Evolutionary conservation across 1,140 invertebrate species (phyloP), one percentile per base, ranked within the genome.

Genomic region (Brachionus plicatilis): DNA sequence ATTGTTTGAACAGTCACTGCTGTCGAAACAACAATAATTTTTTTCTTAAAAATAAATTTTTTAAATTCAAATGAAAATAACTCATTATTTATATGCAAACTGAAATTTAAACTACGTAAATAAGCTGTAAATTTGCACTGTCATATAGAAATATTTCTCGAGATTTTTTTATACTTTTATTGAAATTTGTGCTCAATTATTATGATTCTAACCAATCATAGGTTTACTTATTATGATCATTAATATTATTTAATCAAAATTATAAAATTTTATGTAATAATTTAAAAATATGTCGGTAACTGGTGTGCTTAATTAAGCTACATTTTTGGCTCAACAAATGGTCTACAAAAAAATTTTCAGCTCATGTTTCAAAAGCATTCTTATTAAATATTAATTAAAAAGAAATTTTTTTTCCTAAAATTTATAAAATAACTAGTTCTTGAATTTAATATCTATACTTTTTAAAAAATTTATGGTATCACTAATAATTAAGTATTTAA

Each of bases 1-100:
- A 27, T 82, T 60, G 79, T 82, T 82, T 82, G 79, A 65, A 82
- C 79, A 82, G 79, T 20, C 79, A 65, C 79, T 82, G 79, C 79
- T 60, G 79, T 65, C 65, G 79, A 60, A 82, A 82, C 72, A 72
- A 76, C 24, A 50, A 17, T 37, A 50, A 50, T 27, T 27, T 76
- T 76, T 27, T 50, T 76, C 24, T 76, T 47, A 47, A 47, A 50
- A 76, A 76, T 50, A 76, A 76, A 47, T 75, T 75, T 68, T 33
- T n/a, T 2, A 41, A 41, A 33, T 68, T 29, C 6, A 43, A 72
- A 72, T 43, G 20, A 47, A 43, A 72, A 43, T 72, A 43, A 9
- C 33, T 20, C 68, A 41, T 17, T 72, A 45, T 72, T 72, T 72
- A 72, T 72, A 72, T 43, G 33, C n/a, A 72, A 17, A 41, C 37